Evolutionary conservation across 2,113 vertebrate genomes (phyloP), one percentile per base, ranked within the genome.

Genomic region (Cyprinodon brontotheroides): DNA sequence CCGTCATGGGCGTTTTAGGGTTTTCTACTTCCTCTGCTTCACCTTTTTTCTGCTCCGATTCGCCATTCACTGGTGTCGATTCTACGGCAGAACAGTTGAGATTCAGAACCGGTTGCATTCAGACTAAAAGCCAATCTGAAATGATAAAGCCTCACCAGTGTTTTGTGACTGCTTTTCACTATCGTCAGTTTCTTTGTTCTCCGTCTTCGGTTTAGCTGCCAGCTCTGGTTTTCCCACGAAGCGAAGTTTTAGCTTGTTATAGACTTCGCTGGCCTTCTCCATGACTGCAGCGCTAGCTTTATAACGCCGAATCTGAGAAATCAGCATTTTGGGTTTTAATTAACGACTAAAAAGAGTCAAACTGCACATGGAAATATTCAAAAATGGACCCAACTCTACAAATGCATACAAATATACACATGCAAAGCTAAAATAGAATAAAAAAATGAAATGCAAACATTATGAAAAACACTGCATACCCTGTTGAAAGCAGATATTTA

Each of bases 251-350:
- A 99, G 92, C 38, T 97, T 96, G 48, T 95, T 95, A 84, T 99
- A 99, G 73, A 99, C 97, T 0, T 97, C 95, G 0, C 94, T 95
- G 0, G 97, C 98, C 67, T 98, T 99, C 72, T 96, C 96, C 97
- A 99, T 99, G 78, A 99, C 97, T 0, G 96, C 96, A 78, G 89
- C 91, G 92, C 98, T 99, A 6, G 98, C 96, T 90, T 99, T 99
- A 76, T 99, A 99, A 50, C 98, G 95, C 11, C 97, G 96, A 71
- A 99, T 99, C 98, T 99, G 61, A 63, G 0, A 50, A 50, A 37
- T 9, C 10, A 10, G 40, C 17, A 8, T 39, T 17, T 17, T 39
- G 14, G 29, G 29, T 15, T 38, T 39, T 39, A 10, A 17, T 53
- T 20, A 17, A 17, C 38, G 13, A 39, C 10, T 63, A 10, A 17